These are phyloP conservation scores for Baccha elongata DNA, from an alignment of 2,888 invertebrate species.

Conservation along the genomic window DNA sequence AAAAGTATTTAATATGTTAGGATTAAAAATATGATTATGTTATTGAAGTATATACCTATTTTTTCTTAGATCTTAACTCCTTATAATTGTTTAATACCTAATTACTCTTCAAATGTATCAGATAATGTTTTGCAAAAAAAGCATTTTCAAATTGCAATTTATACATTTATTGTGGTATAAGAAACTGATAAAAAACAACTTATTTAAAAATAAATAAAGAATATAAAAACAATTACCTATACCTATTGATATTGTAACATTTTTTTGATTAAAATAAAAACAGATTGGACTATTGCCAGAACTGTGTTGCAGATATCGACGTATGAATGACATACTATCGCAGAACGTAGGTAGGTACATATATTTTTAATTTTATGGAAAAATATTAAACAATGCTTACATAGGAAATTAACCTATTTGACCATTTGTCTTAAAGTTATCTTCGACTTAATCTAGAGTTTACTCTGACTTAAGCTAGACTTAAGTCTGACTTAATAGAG, in stretches of 20 bases:
- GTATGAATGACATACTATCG: too few relatives aligned
- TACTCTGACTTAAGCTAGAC: too few relatives aligned
- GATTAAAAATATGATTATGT: constrained; percentile 9
- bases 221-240: constrained; percentile 57
- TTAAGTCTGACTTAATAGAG: too few relatives aligned
- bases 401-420: too few relatives aligned
- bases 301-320: too few relatives aligned
- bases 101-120: constrained; percentile 42
- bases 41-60: not conserved
- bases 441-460: too few relatives aligned
- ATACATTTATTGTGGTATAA: constrained; percentile 45
- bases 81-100: constrained; percentile 29
- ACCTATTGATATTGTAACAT: constrained; percentile 51
- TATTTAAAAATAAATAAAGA: constrained; percentile 56
- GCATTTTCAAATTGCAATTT: constrained; percentile 58
- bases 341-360: too few relatives aligned
- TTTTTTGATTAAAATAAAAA: not conserved
- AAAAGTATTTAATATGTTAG: constrained; percentile 27
- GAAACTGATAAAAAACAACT: constrained; percentile 54
- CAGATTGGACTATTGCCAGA: too few relatives aligned
- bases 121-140: constrained; percentile 44
- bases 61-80: constrained; percentile 3
- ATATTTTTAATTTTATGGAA: too few relatives aligned
- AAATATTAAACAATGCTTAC: too few relatives aligned
- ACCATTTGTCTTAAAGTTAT: too few relatives aligned